A percentile compares a stretch with the other conserved stretches of the same genome.
Evolutionary conservation across 2,888 invertebrate genomes (phyloP).

Genomic region (Phyto melanocephala): DNA sequence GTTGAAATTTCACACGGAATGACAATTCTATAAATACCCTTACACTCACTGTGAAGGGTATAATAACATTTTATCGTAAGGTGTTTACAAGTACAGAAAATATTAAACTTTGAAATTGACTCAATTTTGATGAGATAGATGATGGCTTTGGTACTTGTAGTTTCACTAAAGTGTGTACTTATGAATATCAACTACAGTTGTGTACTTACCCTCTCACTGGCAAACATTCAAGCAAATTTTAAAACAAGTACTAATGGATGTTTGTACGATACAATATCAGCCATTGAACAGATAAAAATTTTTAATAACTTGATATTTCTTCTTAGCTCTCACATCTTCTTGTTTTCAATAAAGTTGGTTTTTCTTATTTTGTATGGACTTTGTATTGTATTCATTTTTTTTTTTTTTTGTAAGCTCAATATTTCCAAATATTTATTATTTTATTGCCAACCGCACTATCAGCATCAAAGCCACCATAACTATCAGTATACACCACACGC

Average conservation of each 20-base stretch:
- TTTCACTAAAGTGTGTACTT: constrained; percentile 38
- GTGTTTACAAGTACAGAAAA: constrained; percentile 20
- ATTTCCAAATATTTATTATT: not conserved
- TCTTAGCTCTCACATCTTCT: not conserved
- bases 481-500: not conserved
- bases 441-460: not conserved
- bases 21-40: no score
- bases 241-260: no score
- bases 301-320: constrained; percentile 5
- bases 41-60: no score
- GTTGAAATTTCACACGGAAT: no score
- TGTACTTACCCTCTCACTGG: not conserved
- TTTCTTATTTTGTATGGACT: not conserved
- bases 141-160: constrained; percentile 44
- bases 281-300: no score
- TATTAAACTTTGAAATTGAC: constrained; percentile 32
- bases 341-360: constrained; percentile 20
- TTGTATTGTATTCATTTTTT: no score
- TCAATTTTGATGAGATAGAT: constrained; percentile 44
- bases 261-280: no score
- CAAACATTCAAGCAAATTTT: not conserved
- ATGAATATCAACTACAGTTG: not conserved
- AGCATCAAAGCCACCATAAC: constrained; percentile 1
- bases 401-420: no score
- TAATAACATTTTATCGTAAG: not conserved